Conservation (phyloP, 2,113 vertebrate genomes). For the Hiodon tergisus region DNA sequence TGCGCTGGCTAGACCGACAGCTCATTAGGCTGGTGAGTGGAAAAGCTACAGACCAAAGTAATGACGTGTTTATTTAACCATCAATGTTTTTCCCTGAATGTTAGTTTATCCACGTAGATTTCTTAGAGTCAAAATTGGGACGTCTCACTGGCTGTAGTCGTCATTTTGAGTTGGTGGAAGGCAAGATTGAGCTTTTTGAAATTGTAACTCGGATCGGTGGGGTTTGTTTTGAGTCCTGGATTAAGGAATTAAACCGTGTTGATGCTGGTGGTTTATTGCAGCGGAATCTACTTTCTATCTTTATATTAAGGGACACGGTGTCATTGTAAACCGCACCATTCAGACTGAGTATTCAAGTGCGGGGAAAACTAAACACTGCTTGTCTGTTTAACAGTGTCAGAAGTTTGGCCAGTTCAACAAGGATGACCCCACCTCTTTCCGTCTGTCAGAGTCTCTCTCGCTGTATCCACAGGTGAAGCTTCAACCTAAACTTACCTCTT, state of each 20-base stretch:
- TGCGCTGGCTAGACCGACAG: slow-evolving; percentile 95
- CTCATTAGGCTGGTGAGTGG: slow-evolving; percentile 86
- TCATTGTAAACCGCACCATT: background rate
- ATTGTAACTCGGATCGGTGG: too few relatives aligned
- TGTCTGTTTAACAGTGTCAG: slow-evolving; percentile 77
- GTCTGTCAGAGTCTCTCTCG: slow-evolving; percentile 88
- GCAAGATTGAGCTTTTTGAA: too few relatives aligned
- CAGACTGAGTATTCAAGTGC: background rate
- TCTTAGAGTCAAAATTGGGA: background rate
- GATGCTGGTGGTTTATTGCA: too few relatives aligned
- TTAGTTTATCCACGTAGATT: too few relatives aligned
- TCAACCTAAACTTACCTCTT: background rate
- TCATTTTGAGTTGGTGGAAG: too few relatives aligned
- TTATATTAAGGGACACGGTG: background rate
- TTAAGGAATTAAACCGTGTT: too few relatives aligned
- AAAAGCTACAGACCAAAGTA: background rate
- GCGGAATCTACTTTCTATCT: background rate
- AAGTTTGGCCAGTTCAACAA: slow-evolving; percentile 97
- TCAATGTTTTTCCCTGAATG: too few relatives aligned
- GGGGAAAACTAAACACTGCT: background rate
- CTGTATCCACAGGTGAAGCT: slow-evolving; percentile 88
- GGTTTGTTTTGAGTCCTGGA: too few relatives aligned
- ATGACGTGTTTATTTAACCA: too few relatives aligned
- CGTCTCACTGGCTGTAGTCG: too few relatives aligned
- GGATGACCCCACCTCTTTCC: slow-evolving; percentile 89